A percentile compares a stretch with the other conserved stretches of the same genome.
Evolutionary conservation across 35 echinoderm and acorn worm genomes (phyloP).

Genomic region (Hemicentrotus pulcherrimus): DNA sequence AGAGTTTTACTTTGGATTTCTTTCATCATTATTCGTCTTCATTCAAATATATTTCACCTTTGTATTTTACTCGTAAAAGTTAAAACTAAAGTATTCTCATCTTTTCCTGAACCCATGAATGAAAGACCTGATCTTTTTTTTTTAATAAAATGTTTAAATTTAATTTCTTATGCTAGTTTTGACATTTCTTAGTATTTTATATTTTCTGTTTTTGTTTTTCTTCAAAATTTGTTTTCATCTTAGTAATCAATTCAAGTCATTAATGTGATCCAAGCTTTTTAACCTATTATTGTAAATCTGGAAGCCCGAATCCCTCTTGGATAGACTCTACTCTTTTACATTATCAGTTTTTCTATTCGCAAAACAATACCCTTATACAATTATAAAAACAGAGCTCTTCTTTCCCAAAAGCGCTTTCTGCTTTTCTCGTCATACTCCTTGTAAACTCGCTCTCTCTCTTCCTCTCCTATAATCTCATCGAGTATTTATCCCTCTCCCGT

Average conservation of each 20-base stretch:
- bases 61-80: no score
- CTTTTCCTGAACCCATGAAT: no score
- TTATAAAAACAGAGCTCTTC: neutral
- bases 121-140: no score
- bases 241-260: neutral
- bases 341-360: neutral
- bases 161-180: no score
- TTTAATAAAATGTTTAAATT: no score
- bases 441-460: neutral
- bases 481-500: constrained; percentile 14
- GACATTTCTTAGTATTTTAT: no score
- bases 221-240: neutral
- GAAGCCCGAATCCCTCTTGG: neutral
- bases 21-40: no score
- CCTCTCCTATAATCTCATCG: neutral
- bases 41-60: no score
- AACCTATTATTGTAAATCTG: neutral
- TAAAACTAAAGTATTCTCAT: no score
- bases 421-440: neutral
- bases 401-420: neutral
- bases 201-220: no score
- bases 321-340: neutral
- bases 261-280: neutral
- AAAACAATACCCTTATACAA: neutral
- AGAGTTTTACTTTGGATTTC: no score